phyloP scores from a whole-genome alignment of 2,113 vertebrate genomes.

The Oophaga pumilio region DNA sequence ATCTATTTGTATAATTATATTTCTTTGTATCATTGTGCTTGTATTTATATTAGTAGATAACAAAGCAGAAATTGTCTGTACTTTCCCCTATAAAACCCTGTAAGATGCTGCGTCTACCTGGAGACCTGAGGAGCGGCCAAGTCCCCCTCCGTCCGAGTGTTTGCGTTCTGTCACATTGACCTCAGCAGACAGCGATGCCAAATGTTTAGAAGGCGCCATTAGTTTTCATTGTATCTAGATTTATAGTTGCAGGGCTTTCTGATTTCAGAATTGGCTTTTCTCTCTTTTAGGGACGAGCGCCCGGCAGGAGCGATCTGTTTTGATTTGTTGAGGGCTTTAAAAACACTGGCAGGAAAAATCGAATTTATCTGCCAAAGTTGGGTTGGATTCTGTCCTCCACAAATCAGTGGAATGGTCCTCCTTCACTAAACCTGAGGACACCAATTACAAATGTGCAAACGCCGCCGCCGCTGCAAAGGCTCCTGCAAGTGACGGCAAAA shows the following conservation, averaged over 20 bases:
- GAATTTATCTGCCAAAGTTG: slow-evolving; percentile 45
- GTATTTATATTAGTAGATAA: background rate
- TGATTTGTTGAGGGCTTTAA: slow-evolving; percentile 53
- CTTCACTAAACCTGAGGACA: slow-evolving; percentile 34
- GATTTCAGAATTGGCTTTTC: slow-evolving; percentile 22
- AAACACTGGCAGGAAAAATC: slow-evolving; percentile 41
- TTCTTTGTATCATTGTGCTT: background rate
- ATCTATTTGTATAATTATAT: too few relatives aligned
- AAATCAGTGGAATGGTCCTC: slow-evolving; percentile 43
- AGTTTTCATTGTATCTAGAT: slow-evolving; percentile 45
- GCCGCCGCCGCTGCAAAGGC: background rate
- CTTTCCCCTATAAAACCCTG: background rate
- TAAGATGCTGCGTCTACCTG: background rate
- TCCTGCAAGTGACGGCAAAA: background rate
- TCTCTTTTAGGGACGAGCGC: slow-evolving; percentile 20
- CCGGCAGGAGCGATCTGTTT: slow-evolving; percentile 38
- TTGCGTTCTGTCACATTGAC: slow-evolving; percentile 28
- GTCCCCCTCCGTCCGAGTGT: background rate
- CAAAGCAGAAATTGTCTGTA: background rate
- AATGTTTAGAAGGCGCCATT: slow-evolving; percentile 45
- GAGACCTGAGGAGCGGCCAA: background rate
- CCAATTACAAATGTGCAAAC: slow-evolving; percentile 32
- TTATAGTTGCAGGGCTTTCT: background rate
- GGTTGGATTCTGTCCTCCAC: slow-evolving; percentile 28
- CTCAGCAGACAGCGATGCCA: slow-evolving; percentile 24